A percentile compares a stretch with the other conserved stretches of the same genome.
These are phyloP conservation scores for Drosophila pectinifera DNA, from an alignment of 1,140 invertebrate genomes.

Conservation along the genomic window DNA sequence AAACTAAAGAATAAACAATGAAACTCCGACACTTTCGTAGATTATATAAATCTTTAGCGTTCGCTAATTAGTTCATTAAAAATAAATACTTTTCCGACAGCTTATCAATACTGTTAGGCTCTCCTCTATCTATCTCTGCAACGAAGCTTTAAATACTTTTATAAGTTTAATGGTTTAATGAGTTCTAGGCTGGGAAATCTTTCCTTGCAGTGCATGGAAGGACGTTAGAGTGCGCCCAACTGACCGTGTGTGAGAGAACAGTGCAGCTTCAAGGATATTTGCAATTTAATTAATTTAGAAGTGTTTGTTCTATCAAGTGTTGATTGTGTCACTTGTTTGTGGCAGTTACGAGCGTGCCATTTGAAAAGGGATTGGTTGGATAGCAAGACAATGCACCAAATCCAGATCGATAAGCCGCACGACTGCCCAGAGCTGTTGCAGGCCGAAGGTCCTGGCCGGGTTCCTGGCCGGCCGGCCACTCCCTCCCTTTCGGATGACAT, in stretches of 20 bases:
- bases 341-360: slow-evolving; percentile 77
- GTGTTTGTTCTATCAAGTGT: slow-evolving; percentile 83
- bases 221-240: slow-evolving; percentile 5
- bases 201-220: slow-evolving; percentile 8
- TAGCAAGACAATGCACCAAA: slow-evolving; percentile 59
- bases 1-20: too few species aligned
- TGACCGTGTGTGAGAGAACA: slow-evolving; percentile 40
- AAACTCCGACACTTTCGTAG: too few species aligned
- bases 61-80: background rate
- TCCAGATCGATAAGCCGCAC: slow-evolving; percentile 78
- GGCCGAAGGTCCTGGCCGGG: slow-evolving; percentile 5
- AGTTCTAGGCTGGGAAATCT: background rate
- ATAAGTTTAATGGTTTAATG: too few species aligned
- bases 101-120: too few species aligned
- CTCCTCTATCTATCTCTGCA: too few species aligned
- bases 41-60: background rate
- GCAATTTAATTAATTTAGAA: slow-evolving; percentile 84
- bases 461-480: slow-evolving; percentile 6
- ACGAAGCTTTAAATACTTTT: too few species aligned
- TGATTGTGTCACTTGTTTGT: slow-evolving; percentile 83
- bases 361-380: slow-evolving; percentile 58
- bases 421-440: slow-evolving; percentile 56
- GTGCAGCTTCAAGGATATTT: slow-evolving; percentile 78
- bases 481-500: slow-evolving; percentile 26
- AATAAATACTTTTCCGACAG: too few species aligned